These are phyloP conservation scores for Papilio helenus DNA, from an alignment of 1,140 invertebrate species.

Conservation along the genomic window DNA sequence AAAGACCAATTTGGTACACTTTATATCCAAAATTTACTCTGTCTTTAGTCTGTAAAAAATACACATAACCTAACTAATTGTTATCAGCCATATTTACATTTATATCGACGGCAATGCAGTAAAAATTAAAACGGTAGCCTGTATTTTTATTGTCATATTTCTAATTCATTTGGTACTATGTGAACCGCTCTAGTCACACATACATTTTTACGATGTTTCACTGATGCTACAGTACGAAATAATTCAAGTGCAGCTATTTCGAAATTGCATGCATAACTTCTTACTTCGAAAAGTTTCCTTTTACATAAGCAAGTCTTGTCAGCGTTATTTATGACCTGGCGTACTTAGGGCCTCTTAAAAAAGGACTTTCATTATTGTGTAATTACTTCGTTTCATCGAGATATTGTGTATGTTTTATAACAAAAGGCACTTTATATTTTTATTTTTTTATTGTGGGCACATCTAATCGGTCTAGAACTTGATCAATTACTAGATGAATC, in stretches of 20 bases:
- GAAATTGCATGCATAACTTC: neutral
- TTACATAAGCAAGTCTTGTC: neutral
- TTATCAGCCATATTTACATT: neutral
- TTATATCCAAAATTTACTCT: too few relatives aligned
- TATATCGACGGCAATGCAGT: neutral
- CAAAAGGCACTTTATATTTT: neutral
- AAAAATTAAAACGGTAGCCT: neutral
- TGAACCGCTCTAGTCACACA: neutral
- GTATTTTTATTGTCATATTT: neutral
- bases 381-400: neutral
- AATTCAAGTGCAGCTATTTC: conserved; percentile 1
- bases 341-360: neutral
- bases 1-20: too few relatives aligned
- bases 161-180: neutral
- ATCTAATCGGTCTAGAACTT: neutral
- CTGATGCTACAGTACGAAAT: neutral
- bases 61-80: too few relatives aligned
- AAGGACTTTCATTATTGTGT: conserved; percentile 7
- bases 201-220: neutral
- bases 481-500: neutral
- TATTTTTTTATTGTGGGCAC: neutral
- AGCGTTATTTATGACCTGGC: neutral
- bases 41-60: too few relatives aligned
- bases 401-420: neutral
- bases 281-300: neutral